Evolutionary conservation across 1,140 invertebrate genomes (phyloP).

Genomic region (Agrypnia vestita): DNA sequence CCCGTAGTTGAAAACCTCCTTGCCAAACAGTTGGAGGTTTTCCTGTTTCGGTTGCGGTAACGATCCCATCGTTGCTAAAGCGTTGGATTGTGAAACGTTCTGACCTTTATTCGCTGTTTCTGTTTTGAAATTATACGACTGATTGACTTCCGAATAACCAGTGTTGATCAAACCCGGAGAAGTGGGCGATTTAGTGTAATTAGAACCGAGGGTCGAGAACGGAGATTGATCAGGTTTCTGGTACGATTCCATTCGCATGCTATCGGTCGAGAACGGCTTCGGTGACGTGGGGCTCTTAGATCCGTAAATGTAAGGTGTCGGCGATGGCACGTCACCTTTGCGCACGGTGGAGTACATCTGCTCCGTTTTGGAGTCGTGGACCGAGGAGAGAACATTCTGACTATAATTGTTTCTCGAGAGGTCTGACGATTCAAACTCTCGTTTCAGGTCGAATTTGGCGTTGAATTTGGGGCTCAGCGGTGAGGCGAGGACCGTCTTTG

Average conservation of each 20-base stretch:
- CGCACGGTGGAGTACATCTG: constrained; percentile 34
- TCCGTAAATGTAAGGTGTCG: constrained; percentile 50
- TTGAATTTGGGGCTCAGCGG: constrained; percentile 71
- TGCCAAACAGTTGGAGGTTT: constrained; percentile 63
- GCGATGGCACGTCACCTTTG: constrained; percentile 48
- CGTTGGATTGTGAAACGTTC: constrained; percentile 59
- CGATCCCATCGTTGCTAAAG: constrained; percentile 63
- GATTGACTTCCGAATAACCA: constrained; percentile 48
- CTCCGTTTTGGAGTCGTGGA: constrained; percentile 51
- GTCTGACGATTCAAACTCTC: constrained; percentile 64
- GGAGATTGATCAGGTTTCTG: constrained; percentile 66
- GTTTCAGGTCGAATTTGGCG: constrained; percentile 68
- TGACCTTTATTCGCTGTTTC: constrained; percentile 55
- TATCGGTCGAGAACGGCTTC: constrained; percentile 47
- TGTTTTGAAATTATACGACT: constrained; percentile 32
- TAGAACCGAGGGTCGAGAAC: constrained; percentile 67
- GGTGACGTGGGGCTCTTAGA: constrained; percentile 55
- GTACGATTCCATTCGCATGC: constrained; percentile 58
- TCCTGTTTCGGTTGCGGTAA: constrained; percentile 46
- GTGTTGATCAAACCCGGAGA: constrained; percentile 51
- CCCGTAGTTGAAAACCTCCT: constrained; percentile 66
- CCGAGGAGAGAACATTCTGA: constrained; percentile 52
- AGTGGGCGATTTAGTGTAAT: constrained; percentile 32
- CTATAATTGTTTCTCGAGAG: constrained; percentile 58
- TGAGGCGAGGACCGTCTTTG: constrained; percentile 63